Percentiles rank a stretch among this genome's conserved stretches.
phyloP scores from a whole-genome alignment of 2,113 vertebrate species.

The Saimiri boliviensis region DNA sequence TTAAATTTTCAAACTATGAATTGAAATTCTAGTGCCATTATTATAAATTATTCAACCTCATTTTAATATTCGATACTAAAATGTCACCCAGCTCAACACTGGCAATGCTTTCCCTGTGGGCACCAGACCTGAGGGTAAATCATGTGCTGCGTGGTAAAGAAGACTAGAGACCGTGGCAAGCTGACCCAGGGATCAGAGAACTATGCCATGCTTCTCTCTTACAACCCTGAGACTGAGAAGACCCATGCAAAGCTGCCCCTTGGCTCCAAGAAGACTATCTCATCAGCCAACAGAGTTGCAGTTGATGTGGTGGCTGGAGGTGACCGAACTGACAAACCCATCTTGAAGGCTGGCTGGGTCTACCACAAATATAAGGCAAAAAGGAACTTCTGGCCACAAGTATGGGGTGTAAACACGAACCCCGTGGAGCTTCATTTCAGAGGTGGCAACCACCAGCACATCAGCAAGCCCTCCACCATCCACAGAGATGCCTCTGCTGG shows the following conservation, averaged over 20 bases:
- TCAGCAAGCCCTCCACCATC: too few relatives aligned
- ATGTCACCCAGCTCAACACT: conserved; percentile 94
- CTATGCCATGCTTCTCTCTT: conserved; percentile 97
- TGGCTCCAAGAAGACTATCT: conserved; percentile 96
- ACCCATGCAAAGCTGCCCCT: conserved; percentile 98
- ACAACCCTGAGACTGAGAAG: conserved; percentile 97
- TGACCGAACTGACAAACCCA: too few relatives aligned
- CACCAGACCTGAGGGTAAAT: too few relatives aligned
- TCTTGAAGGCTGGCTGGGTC: too few relatives aligned
- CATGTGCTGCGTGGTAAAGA: too few relatives aligned
- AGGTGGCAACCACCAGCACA: too few relatives aligned
- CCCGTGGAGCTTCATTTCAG: too few relatives aligned
- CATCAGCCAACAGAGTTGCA: conserved; percentile 96
- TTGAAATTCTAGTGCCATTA: neutral
- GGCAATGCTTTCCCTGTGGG: conserved; percentile 94
- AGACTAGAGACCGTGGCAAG: neutral
- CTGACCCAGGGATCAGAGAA: conserved; percentile 97
- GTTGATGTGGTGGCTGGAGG: conserved; percentile 86
- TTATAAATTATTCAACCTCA: neutral
- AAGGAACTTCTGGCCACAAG: too few relatives aligned
- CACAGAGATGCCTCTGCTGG: too few relatives aligned
- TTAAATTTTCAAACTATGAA: neutral
- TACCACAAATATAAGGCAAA: too few relatives aligned
- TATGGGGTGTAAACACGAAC: too few relatives aligned
- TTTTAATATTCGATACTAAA: too few relatives aligned